Evolutionary conservation across 2,888 invertebrate species (phyloP), one percentile per base, ranked within the genome.

Genomic region (Antheraea yamamai): DNA sequence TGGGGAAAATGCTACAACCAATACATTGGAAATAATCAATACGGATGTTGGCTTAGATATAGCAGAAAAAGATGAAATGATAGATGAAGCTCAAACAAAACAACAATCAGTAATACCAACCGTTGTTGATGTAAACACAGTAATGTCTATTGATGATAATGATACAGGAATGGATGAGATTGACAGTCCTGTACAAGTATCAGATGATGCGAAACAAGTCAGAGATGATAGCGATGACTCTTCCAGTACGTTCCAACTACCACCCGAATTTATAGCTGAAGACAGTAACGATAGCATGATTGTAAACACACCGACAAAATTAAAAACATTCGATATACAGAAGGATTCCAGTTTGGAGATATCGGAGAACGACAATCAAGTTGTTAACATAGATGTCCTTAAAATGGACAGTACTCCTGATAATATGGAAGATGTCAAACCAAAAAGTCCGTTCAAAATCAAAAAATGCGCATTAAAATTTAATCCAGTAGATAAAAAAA

Each of bases 311-410:
- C 88, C 89, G 0, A 90, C 85, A 72, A 89, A 87, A 78, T 79
- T 83, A 0, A 92, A 87, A 82, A 90, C 85, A 0, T 82, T 91
- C 0, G 86, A 89, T 4, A 87, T 89, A 0, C 78, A 87, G 74
- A 87, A 87, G 51, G 85, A 91, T 76, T 88, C 90, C 0, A 89
- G 89, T 12, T 78, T 92, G 79, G 92, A 93, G 82, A 92, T 92
- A 77, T 92, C 89, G 0, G 86, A 86, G 71, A 83, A 88, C 3
- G 82, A 91, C 6, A 14, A 66, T 66, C 83, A 92, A 78, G 75
- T 82, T 0, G 79, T 92, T 0, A 91, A 87, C 14, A 88, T 92
- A 0, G 85, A 90, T 51, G 79, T 92, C 0, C 79, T 88, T 0
- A 84, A 89, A 83, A 79, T 88, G 0, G 78, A 83, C 18, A 82